Percentiles rank a stretch among this genome's conserved stretches.
phyloP scores from a whole-genome alignment of 2,113 vertebrate species.

The Aegithalos caudatus region DNA sequence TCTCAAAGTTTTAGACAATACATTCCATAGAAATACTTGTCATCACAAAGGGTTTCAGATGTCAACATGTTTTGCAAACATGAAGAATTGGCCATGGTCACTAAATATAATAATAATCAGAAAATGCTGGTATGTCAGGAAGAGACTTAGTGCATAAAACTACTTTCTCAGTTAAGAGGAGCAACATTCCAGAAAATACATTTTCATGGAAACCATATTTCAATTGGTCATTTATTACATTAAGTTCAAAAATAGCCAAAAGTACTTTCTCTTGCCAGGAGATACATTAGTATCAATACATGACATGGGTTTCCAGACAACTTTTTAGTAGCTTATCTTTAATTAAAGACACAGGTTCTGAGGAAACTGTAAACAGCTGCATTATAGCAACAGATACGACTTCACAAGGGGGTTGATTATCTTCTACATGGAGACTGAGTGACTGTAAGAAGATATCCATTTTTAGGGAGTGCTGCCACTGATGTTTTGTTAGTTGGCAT shows the following conservation, averaged over 20 bases:
- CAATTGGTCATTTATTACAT: neutral
- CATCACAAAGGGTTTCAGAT: neutral
- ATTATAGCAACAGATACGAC: neutral
- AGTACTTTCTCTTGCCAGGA: neutral
- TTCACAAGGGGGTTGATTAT: neutral
- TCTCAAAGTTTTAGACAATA: neutral
- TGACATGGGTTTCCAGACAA: neutral
- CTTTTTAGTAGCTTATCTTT: neutral
- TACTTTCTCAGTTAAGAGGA: neutral
- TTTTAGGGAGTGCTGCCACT: neutral
- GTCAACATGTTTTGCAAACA: neutral
- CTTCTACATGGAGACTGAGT: neutral
- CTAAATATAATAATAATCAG: neutral
- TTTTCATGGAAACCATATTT: neutral
- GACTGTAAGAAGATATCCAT: neutral
- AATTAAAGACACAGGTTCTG: neutral
- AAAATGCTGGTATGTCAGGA: neutral
- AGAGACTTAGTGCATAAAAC: neutral
- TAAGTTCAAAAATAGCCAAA: neutral
- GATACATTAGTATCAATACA: neutral
- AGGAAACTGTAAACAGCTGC: neutral
- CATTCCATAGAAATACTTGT: neutral
- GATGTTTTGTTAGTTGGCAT: conserved; percentile 30
- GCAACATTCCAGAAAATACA: neutral
- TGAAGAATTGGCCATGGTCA: neutral